Percentiles rank a stretch among this genome's conserved stretches.
phyloP scores from a whole-genome alignment of 2,113 vertebrate species.

The Cariama cristata region DNA sequence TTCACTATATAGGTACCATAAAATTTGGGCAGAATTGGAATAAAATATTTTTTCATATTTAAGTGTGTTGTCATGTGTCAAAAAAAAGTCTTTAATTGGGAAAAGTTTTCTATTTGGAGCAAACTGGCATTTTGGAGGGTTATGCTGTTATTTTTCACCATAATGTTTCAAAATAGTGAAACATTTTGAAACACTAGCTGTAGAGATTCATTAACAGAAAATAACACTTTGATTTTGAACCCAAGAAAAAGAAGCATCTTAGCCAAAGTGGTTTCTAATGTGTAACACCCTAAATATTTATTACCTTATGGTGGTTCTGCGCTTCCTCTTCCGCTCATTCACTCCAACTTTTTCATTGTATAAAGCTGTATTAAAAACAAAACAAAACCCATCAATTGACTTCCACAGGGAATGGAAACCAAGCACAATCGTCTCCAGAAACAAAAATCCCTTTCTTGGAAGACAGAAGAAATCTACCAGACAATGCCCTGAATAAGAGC shows the following conservation, averaged over 20 bases:
- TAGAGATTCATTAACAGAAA: not conserved
- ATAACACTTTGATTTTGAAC: not conserved
- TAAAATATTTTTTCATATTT: not conserved
- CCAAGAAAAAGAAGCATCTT: not conserved
- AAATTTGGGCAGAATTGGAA: not conserved
- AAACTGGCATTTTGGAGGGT: not conserved
- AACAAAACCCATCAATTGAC: not conserved
- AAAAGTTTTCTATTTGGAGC: not conserved
- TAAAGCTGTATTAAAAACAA: slow-evolving; percentile 80
- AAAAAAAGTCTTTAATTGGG: not conserved
- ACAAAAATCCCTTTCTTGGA: not conserved
- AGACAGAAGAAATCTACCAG: not conserved
- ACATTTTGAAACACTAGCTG: not conserved
- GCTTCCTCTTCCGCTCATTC: slow-evolving; percentile 94
- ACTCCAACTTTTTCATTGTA: slow-evolving; percentile 95
- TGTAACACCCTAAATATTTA: not conserved
- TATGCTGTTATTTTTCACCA: not conserved
- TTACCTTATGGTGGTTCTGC: slow-evolving; percentile 97
- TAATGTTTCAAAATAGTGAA: not conserved
- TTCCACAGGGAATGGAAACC: not conserved
- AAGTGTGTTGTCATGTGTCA: not conserved
- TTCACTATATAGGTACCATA: not conserved
- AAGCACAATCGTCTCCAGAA: not conserved
- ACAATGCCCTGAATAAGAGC: not conserved
- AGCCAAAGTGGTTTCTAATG: not conserved